These are phyloP conservation scores for Psammodynastes pulverulentus DNA, from an alignment of 2,113 vertebrate genomes.

Conservation along the genomic window DNA sequence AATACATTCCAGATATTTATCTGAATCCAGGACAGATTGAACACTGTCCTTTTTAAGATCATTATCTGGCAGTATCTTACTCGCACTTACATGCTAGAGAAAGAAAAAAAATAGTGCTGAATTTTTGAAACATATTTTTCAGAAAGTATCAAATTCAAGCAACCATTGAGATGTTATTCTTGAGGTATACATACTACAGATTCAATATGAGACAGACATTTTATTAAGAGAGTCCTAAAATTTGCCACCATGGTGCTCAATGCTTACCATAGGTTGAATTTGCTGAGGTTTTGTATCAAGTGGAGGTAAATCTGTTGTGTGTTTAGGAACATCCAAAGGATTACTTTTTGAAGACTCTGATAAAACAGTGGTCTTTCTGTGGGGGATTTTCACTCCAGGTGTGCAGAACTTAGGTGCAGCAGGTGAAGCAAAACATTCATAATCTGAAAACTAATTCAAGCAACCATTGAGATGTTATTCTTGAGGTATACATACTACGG, in stretches of 20 bases:
- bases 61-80: conserved; percentile 10
- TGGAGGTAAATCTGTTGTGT: conserved; percentile 56
- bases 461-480: background rate
- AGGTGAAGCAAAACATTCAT: conserved; percentile 69
- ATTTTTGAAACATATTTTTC: background rate
- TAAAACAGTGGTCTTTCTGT: conserved; percentile 47
- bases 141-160: background rate
- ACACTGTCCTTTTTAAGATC: conserved; percentile 22
- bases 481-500: background rate
- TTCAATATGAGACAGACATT: background rate
- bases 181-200: background rate
- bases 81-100: conserved; percentile 25
- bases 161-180: background rate
- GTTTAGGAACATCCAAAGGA: conserved; percentile 2
- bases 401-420: conserved; percentile 76
- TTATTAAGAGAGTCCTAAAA: background rate
- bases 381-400: conserved; percentile 73
- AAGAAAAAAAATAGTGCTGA: conserved; percentile 2
- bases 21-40: conserved; percentile 43
- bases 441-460: conserved; percentile 45
- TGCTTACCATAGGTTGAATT: conserved; percentile 66
- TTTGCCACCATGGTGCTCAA: background rate
- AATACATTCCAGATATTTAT: conserved; percentile 54
- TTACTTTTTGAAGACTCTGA: conserved; percentile 37
- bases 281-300: conserved; percentile 62